phyloP scores from a whole-genome alignment of 2,113 vertebrate species.

The Oncorhynchus kisutch region DNA sequence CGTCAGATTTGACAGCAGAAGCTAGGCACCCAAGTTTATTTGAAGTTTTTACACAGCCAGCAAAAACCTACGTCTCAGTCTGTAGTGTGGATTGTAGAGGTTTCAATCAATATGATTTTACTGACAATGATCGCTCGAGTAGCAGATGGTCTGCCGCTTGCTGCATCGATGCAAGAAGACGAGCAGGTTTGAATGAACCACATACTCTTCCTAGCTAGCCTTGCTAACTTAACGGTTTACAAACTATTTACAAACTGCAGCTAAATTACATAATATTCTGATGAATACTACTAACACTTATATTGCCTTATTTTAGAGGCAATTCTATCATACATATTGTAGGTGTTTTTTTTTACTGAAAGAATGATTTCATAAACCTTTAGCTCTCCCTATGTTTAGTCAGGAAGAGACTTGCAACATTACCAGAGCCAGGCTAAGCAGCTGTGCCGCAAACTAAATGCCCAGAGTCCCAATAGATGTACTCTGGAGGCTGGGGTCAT shows the following conservation, averaged over 20 bases:
- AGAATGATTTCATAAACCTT: too few relatives aligned
- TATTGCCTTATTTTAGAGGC: too few relatives aligned
- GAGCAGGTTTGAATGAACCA: conserved; percentile 80
- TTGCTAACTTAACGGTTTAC: too few relatives aligned
- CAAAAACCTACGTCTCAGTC: background rate
- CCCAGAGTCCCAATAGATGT: conserved; percentile 93
- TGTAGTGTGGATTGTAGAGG: background rate
- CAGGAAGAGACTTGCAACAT: conserved; percentile 93
- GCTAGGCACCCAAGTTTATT: too few relatives aligned
- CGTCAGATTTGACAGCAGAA: too few relatives aligned
- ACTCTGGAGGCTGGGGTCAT: conserved; percentile 92
- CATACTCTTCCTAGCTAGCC: too few relatives aligned
- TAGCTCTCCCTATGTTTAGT: conserved; percentile 59
- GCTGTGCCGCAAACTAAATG: conserved; percentile 94
- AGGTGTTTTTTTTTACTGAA: too few relatives aligned
- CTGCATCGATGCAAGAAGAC: conserved; percentile 97
- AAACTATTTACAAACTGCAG: too few relatives aligned
- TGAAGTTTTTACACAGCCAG: background rate
- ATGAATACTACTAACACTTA: too few relatives aligned
- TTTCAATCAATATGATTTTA: conserved; percentile 80
- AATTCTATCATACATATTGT: too few relatives aligned
- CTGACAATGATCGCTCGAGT: conserved; percentile 96
- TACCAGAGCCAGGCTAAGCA: conserved; percentile 98
- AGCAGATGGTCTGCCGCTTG: conserved; percentile 92
- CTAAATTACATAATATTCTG: too few relatives aligned